Conservation (phyloP, 1,140 invertebrate genomes). For the Homarus americanus region DNA sequence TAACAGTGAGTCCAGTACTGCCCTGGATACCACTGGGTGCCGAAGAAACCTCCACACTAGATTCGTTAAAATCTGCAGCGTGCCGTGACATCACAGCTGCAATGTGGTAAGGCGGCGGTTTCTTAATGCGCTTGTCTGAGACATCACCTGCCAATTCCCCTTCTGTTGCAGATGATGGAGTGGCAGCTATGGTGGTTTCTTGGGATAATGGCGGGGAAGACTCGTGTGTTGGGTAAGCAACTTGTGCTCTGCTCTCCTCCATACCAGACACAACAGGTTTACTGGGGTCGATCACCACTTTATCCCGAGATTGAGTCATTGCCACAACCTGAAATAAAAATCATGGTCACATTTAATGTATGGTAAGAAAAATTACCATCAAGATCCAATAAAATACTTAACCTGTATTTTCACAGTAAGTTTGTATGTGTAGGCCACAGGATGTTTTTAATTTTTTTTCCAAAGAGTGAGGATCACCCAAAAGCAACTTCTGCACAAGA, state of each 20-base stretch:
- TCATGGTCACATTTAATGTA: too few species aligned
- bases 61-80: slow-evolving; percentile 79
- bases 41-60: slow-evolving; percentile 25
- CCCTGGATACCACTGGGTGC: not conserved
- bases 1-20: slow-evolving; percentile 21
- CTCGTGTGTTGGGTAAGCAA: not conserved
- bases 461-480: too few species aligned
- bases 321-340: not conserved
- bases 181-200: not conserved
- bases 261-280: not conserved
- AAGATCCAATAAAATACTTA: too few species aligned
- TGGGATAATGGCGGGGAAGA: not conserved
- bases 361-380: too few species aligned
- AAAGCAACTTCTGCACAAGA: too few species aligned
- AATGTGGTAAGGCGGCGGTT: slow-evolving; percentile 85
- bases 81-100: slow-evolving; percentile 85
- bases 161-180: not conserved
- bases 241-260: not conserved
- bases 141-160: slow-evolving; percentile 27
- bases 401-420: too few species aligned
- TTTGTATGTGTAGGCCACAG: too few species aligned
- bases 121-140: slow-evolving; percentile 74
- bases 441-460: too few species aligned
- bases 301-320: slow-evolving; percentile 2
- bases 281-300: not conserved